phyloP scores from a whole-genome alignment of 1,140 invertebrate genomes.

The Neodiprion pinetum region DNA sequence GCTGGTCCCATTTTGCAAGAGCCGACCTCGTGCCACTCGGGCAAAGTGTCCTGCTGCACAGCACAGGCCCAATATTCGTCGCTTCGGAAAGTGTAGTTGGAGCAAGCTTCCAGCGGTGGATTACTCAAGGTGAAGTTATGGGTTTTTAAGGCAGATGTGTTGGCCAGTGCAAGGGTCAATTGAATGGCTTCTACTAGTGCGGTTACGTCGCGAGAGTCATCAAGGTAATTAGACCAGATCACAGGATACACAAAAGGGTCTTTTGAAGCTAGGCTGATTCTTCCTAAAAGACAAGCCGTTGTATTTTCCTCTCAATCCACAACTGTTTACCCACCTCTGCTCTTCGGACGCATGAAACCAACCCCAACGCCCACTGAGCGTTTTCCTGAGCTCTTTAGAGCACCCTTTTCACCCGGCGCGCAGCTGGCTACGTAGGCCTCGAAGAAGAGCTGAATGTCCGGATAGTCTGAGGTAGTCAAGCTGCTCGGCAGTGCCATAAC shows the following conservation, averaged over 20 bases:
- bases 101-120: constrained; percentile 58
- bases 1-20: constrained; percentile 81
- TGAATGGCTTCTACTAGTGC: constrained; percentile 61
- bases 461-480: constrained; percentile 64
- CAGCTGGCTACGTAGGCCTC: constrained; percentile 71
- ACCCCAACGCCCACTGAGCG: constrained; percentile 60
- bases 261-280: constrained; percentile 55
- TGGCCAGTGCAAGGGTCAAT: constrained; percentile 53
- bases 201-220: constrained; percentile 53
- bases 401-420: constrained; percentile 62
- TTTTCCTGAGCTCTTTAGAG: constrained; percentile 66
- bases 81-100: constrained; percentile 69
- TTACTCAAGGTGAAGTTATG: constrained; percentile 59
- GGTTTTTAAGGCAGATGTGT: constrained; percentile 56
- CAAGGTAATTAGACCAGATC: constrained; percentile 68
- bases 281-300: constrained; percentile 40
- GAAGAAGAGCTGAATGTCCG: constrained; percentile 75
- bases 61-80: constrained; percentile 83
- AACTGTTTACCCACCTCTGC: constrained; percentile 52
- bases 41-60: constrained; percentile 74
- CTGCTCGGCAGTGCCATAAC: constrained; percentile 69
- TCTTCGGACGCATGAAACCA: constrained; percentile 63
- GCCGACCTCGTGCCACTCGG: constrained; percentile 86
- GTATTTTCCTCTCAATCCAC: no score
- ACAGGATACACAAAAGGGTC: constrained; percentile 67